phyloP scores from a whole-genome alignment of 1,140 invertebrate genomes.

The Drosophila malerkotliana region DNA sequence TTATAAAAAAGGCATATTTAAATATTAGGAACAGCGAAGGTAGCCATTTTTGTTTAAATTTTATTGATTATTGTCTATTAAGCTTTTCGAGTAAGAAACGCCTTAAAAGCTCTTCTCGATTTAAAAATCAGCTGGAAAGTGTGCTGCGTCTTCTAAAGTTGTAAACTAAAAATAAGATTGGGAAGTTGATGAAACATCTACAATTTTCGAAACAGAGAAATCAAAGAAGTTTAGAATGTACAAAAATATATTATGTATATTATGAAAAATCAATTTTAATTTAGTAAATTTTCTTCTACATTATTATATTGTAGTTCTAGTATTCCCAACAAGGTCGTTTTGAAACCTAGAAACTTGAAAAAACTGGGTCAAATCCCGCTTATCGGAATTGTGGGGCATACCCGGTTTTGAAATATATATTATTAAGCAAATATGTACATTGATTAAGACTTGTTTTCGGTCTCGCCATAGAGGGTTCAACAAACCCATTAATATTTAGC shows the following conservation, averaged over 20 bases:
- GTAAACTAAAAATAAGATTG: background rate
- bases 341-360: background rate
- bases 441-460: conserved; percentile 32
- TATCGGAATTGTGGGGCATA: conserved; percentile 25
- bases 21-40: background rate
- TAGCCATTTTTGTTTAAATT: conserved; percentile 22
- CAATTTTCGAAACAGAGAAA: background rate
- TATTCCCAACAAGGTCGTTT: background rate
- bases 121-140: conserved; percentile 50
- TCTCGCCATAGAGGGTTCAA: conserved; percentile 45
- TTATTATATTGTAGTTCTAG: background rate
- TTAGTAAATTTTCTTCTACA: too few species aligned
- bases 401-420: background rate
- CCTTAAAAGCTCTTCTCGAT: conserved; percentile 42
- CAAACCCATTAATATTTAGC: conserved; percentile 56
- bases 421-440: conserved; percentile 21
- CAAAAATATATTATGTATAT: too few species aligned
- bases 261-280: too few species aligned
- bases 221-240: background rate
- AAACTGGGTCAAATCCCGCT: conserved; percentile 32
- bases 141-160: conserved; percentile 26
- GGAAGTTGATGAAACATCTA: background rate
- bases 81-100: conserved; percentile 33
- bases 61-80: conserved; percentile 18
- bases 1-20: background rate